Evolutionary conservation across 23 tunicate genomes (phyloP).

Genomic region (Clavelina lepadiformis): DNA sequence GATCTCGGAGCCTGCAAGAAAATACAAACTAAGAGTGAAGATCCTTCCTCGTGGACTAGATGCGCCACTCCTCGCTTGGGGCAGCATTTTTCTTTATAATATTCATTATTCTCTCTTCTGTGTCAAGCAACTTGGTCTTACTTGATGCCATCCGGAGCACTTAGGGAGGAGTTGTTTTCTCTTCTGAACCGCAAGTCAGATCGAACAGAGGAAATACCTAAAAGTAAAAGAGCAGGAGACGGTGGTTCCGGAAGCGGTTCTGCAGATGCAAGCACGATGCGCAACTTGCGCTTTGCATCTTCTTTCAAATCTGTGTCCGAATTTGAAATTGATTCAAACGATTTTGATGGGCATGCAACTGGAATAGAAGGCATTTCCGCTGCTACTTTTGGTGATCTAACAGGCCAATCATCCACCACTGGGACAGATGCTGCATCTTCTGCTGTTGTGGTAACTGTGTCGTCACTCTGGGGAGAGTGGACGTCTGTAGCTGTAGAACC

Average conservation of each 20-base stretch:
- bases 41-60: no score
- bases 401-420: background rate
- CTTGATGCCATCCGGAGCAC: no score
- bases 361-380: constrained; percentile 1
- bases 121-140: no score
- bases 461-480: constrained; percentile 51
- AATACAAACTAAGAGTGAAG: no score
- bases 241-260: constrained; percentile 59
- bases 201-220: constrained; percentile 17
- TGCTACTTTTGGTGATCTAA: background rate
- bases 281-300: constrained; percentile 71
- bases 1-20: constrained; percentile 35
- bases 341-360: background rate
- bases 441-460: constrained; percentile 43
- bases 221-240: constrained; percentile 38
- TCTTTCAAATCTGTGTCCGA: constrained; percentile 13
- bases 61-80: no score
- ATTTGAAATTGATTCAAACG: background rate
- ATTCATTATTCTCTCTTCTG: no score
- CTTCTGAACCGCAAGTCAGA: no score
- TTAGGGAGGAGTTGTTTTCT: no score
- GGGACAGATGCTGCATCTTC: constrained; percentile 29
- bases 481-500: constrained; percentile 38
- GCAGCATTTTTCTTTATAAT: no score
- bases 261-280: constrained; percentile 46